Base-by-base conservation (phyloP, 2,888 invertebrate species). In the Didymodactylos carnosus region DNA sequence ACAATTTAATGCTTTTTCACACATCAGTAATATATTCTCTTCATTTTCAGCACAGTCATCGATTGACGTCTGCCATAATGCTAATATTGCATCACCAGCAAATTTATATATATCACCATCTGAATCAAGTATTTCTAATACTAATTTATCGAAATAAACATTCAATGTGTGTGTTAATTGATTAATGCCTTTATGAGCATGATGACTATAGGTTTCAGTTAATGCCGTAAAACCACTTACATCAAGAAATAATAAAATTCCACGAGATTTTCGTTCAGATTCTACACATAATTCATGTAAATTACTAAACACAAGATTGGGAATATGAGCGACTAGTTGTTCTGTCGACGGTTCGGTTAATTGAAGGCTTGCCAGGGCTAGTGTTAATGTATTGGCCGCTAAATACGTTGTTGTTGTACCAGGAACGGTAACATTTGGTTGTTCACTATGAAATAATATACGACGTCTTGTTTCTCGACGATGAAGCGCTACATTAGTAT, bases 181-280 rank as follows among this genome's bases (percentile, higher is more conserved):
- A 77, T 87, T 87, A 6, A 88, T 88, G n/a, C 89, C 89, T 16
- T 87, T 86, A 79, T 87, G 87, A 3, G 87, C 87, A 5, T 85
- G 84, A 76, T 86, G 86, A 77, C 85, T 86, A 79, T 88, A 88
- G 75, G 86, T 86, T 80, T 88, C 87, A 76, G 80, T 80, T 62
- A 88, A 80, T 3, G 86, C 84, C 6, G 88, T 88, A 76, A 88
- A 87, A 39, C 87, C 88, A 2, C 46, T 46, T 16, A 71, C 71
- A 35, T 71, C 71, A 35, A 46, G n/a, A 71, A 71, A 71, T 46
- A 71, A 27, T 25, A 70, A 39, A 25, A 35, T 41, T 39, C 13
- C 39, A n/a, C 14, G n/a, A 40, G 39, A 35, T 35, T 62, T 29
- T 35, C 35, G 62, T 35, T 35, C 62, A n/a, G n/a, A n/a, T n/a